Conservation (phyloP, 2,113 vertebrate genomes). For the Stigmatopora argus region DNA sequence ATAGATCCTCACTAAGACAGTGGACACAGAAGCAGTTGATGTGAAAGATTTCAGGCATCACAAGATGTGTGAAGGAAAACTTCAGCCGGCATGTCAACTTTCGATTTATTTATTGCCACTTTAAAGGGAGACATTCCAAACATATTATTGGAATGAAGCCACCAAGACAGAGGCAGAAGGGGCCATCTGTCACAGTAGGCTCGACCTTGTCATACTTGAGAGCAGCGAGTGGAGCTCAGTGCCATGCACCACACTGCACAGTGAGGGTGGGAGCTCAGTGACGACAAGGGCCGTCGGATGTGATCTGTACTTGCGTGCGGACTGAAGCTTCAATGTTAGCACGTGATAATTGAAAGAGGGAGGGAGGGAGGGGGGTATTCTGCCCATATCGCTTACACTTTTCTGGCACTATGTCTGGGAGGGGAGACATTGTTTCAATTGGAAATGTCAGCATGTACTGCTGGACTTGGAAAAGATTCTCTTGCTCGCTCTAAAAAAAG, state of each 20-base stretch:
- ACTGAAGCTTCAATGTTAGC: slow-evolving; percentile 41
- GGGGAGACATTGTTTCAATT: slow-evolving; percentile 9
- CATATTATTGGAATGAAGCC: neutral
- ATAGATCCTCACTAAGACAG: slow-evolving; percentile 10
- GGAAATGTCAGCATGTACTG: neutral
- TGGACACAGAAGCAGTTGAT: slow-evolving; percentile 17
- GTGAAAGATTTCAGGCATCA: slow-evolving; percentile 51
- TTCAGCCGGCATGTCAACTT: neutral
- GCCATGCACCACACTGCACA: slow-evolving; percentile 71
- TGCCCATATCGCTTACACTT: slow-evolving; percentile 35
- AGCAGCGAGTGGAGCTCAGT: slow-evolving; percentile 51
- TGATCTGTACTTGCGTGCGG: slow-evolving; percentile 50
- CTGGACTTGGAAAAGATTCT: neutral
- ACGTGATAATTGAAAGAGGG: slow-evolving; percentile 49
- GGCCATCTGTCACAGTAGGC: slow-evolving; percentile 32
- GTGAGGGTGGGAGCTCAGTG: slow-evolving; percentile 53
- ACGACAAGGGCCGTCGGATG: slow-evolving; percentile 44
- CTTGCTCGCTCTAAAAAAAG: neutral
- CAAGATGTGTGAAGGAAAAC: slow-evolving; percentile 10
- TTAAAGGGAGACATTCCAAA: neutral
- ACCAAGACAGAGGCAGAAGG: slow-evolving; percentile 17
- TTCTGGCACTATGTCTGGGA: slow-evolving; percentile 33
- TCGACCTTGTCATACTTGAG: slow-evolving; percentile 26
- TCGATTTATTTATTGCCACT: neutral
- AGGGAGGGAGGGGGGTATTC: slow-evolving; percentile 18